Percentiles rank a stretch among this genome's conserved stretches.
Conservation (phyloP, 2,113 vertebrate genomes). For the Dipodomys spectabilis region DNA sequence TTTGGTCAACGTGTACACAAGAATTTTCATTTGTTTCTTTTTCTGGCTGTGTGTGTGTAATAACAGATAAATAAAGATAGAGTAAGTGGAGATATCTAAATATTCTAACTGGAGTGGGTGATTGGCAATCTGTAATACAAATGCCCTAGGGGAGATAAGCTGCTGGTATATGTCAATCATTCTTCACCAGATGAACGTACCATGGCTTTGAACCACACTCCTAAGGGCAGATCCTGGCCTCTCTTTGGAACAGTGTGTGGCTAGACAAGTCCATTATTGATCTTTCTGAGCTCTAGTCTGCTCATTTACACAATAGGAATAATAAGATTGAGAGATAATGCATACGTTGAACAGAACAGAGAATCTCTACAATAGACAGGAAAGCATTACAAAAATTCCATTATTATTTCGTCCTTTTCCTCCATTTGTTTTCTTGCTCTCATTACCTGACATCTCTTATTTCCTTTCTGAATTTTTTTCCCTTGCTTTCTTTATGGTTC, state of each 20-base stretch:
- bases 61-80: slow-evolving; percentile 10
- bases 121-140: slow-evolving; percentile 12
- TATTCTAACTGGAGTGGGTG: neutral
- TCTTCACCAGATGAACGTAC: neutral
- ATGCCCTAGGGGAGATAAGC: neutral
- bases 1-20: slow-evolving; percentile 48
- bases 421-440: neutral
- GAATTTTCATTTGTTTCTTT: slow-evolving; percentile 40
- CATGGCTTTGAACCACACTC: slow-evolving; percentile 18
- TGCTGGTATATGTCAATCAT: neutral
- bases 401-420: neutral
- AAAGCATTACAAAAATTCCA: neutral
- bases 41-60: neutral
- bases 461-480: neutral
- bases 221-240: slow-evolving; percentile 21
- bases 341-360: neutral
- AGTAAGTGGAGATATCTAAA: slow-evolving; percentile 3
- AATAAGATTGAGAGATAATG: slow-evolving; percentile 20
- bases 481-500: neutral
- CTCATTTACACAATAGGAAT: neutral
- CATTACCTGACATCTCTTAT: neutral
- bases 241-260: neutral
- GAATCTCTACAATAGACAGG: neutral
- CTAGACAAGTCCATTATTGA: slow-evolving; percentile 15
- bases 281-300: neutral